phyloP scores from a whole-genome alignment of 2,888 invertebrate genomes.

The Synanthedon formicaeformis region DNA sequence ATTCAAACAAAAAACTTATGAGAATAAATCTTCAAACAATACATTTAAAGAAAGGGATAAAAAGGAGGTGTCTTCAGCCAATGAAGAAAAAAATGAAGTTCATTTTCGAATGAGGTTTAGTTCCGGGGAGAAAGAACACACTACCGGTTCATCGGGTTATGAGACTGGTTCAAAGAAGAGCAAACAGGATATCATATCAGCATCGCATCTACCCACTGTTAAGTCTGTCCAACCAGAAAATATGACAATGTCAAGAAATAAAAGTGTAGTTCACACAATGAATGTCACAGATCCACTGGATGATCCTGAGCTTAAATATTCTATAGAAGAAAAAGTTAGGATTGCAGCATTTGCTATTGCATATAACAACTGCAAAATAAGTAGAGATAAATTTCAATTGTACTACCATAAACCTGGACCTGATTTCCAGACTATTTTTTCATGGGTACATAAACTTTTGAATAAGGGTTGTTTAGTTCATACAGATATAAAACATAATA shows the following conservation, averaged over 20 bases:
- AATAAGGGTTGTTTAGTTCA: slow-evolving; percentile 55
- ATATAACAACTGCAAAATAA: slow-evolving; percentile 58
- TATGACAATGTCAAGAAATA: slow-evolving; percentile 55
- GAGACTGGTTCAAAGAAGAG: slow-evolving; percentile 42
- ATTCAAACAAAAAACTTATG: neutral
- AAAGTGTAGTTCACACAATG: slow-evolving; percentile 36
- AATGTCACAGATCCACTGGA: slow-evolving; percentile 38
- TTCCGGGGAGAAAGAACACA: slow-evolving; percentile 41
- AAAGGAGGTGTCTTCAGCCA: neutral
- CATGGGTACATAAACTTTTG: slow-evolving; percentile 51
- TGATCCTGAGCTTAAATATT: slow-evolving; percentile 47
- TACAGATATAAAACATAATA: slow-evolving; percentile 24
- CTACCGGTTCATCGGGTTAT: slow-evolving; percentile 44
- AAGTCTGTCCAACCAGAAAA: slow-evolving; percentile 48
- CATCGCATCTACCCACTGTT: slow-evolving; percentile 18
- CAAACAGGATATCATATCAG: slow-evolving; percentile 21
- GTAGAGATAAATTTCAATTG: slow-evolving; percentile 48
- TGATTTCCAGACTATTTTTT: slow-evolving; percentile 60
- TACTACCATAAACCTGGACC: slow-evolving; percentile 58
- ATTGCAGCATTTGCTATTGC: slow-evolving; percentile 57
- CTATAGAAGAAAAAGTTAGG: slow-evolving; percentile 48
- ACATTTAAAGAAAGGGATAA: neutral
- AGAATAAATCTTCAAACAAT: neutral
- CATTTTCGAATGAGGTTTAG: slow-evolving; percentile 41
- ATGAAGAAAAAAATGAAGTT: slow-evolving; percentile 13